Evolutionary conservation across 2,888 invertebrate genomes (phyloP).

Genomic region (Nemoura dubitans): DNA sequence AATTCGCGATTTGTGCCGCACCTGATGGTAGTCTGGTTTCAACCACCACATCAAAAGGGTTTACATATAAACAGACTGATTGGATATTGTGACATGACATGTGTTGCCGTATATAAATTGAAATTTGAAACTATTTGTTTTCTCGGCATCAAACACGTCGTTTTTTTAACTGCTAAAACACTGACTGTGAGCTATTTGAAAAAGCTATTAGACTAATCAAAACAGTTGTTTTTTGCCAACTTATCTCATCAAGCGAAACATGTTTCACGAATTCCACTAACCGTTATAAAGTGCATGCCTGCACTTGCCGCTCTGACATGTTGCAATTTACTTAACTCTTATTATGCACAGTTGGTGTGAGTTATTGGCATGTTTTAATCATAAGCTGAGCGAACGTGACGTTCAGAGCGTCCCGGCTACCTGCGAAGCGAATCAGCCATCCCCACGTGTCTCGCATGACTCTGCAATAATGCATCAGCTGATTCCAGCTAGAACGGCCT

Average conservation of each 20-base stretch:
- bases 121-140: no score
- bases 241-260: not conserved
- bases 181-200: no score
- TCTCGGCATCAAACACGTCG: no score
- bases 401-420: not conserved
- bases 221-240: no score
- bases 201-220: no score
- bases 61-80: no score
- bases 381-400: not conserved
- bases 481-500: not conserved
- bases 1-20: not conserved
- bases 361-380: not conserved
- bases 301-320: not conserved
- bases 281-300: not conserved
- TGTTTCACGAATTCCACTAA: not conserved
- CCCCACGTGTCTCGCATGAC: not conserved
- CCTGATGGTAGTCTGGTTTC: not conserved
- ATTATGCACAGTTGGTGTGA: not conserved
- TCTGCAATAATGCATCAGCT: slow-evolving; percentile 19
- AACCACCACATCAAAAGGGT: no score
- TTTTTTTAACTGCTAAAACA: no score
- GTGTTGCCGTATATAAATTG: no score
- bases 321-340: not conserved
- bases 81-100: no score
- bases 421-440: not conserved